Evolutionary conservation across 2,797 vertebrate genomes (phyloP).

Genomic region (Carcharodon carcharias): DNA sequence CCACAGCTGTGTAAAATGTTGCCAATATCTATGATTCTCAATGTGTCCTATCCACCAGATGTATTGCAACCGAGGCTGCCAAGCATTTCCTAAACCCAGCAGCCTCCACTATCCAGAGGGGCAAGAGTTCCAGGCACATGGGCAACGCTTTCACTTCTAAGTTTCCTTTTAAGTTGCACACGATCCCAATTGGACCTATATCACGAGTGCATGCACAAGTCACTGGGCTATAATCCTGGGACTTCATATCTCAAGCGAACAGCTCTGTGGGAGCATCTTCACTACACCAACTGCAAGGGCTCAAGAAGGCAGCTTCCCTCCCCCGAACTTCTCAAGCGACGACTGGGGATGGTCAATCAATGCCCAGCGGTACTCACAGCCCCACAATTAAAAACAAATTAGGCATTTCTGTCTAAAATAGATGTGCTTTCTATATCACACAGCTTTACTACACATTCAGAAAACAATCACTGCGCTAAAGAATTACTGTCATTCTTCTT

Average conservation of each 20-base stretch:
- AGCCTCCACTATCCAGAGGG: neutral
- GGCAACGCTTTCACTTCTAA: neutral
- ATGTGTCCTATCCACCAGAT: neutral
- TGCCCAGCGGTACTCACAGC: neutral
- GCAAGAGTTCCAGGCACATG: neutral
- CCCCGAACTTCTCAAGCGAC: neutral
- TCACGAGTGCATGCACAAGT: no score
- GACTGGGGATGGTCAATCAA: neutral
- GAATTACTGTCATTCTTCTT: neutral
- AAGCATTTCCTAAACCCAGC: no score
- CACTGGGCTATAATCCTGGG: neutral
- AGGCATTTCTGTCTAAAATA: neutral
- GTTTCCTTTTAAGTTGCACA: neutral
- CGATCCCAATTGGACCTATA: neutral
- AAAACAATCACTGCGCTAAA: neutral
- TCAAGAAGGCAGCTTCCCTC: neutral
- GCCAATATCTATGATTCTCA: neutral
- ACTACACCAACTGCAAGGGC: neutral
- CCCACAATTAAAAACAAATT: neutral
- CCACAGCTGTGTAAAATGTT: no score
- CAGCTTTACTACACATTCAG: neutral
- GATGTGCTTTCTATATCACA: neutral
- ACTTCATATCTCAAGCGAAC: neutral
- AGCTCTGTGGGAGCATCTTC: neutral
- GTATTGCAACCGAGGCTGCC: no score